Evolutionary conservation across 2,113 vertebrate genomes (phyloP).

Genomic region (Oncorhynchus gorbuscha): DNA sequence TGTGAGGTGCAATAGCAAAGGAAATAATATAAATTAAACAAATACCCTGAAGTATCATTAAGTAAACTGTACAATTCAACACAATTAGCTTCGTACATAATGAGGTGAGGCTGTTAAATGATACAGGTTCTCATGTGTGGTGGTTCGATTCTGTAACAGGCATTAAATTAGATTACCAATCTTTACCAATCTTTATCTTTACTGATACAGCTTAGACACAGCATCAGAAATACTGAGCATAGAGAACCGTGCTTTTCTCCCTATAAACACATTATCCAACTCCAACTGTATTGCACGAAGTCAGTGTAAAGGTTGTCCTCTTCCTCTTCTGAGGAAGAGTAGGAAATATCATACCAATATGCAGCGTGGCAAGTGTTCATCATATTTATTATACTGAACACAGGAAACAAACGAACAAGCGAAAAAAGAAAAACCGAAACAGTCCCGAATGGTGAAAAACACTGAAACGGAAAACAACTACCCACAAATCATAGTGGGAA

Average conservation of each 20-base stretch:
- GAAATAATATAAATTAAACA: background rate
- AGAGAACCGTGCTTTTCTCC: too few species aligned
- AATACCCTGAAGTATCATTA: background rate
- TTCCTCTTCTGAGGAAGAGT: too few species aligned
- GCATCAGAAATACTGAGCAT: background rate
- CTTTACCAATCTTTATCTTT: too few species aligned
- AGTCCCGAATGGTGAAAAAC: too few species aligned
- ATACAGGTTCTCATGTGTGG: background rate
- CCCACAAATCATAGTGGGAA: too few species aligned
- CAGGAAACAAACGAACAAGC: too few species aligned
- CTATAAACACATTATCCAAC: background rate
- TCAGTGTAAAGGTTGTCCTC: background rate
- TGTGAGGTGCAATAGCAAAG: background rate
- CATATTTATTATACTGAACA: too few species aligned
- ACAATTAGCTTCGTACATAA: background rate
- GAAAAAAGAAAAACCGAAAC: too few species aligned
- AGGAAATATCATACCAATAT: too few species aligned
- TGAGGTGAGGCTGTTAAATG: background rate
- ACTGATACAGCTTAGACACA: background rate
- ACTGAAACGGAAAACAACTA: too few species aligned
- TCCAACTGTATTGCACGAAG: background rate
- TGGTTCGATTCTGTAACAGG: background rate
- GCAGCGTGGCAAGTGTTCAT: too few species aligned
- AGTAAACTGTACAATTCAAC: background rate
- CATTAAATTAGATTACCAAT: background rate